Evolutionary conservation across 2,888 invertebrate species (phyloP), one percentile per base, ranked within the genome.

Genomic region (Acronicta aceris): DNA sequence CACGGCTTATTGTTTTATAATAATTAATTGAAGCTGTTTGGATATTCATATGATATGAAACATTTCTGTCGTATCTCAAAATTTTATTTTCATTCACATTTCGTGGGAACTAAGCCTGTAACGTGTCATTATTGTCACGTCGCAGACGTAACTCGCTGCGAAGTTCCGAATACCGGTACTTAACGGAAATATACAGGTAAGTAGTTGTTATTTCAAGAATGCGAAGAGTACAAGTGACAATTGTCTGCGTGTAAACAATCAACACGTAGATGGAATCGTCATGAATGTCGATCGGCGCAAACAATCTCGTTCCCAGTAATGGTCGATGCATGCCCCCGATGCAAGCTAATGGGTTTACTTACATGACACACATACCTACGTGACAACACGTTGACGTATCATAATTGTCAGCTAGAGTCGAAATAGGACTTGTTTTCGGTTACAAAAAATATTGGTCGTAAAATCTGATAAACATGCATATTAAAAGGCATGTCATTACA

Each of bases 291-390:
- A 76, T 76, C 79, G 80, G 58, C 27, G 53, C 81, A 79, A 83
- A 76, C 83, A 89, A 89, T 88, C 87, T 59, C 70, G 82, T 89
- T 89, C 89, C 80, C 67, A 76, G 89, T 87, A 89, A 82, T 79
- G 77, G 71, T 60, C 69, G 74, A 77, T 77, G 74, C 81, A 79
- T 80, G 90, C 76, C 87, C 87, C 74, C 85, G 75, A 83, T 90
- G 84, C 84, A 82, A 72, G 81, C 65, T 86, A 88, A 89, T 86
- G 81, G 82, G 76, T 83, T 88, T 84, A 83, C 81, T 77, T 79
- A 78, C 81, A 72, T 74, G 67, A 74, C 65, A 70, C 53, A 70
- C 59, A 55, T 63, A n/a, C n/a, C n/a, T n/a, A 70, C 41, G 38
- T 55, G 27, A 50, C 52, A 41, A 42, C 41, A 17, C 30, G 33